Percentiles rank a stretch among this genome's conserved stretches.
These are phyloP conservation scores for Drosophila athabasca DNA, from an alignment of 1,140 invertebrate species.

Conservation along the genomic window DNA sequence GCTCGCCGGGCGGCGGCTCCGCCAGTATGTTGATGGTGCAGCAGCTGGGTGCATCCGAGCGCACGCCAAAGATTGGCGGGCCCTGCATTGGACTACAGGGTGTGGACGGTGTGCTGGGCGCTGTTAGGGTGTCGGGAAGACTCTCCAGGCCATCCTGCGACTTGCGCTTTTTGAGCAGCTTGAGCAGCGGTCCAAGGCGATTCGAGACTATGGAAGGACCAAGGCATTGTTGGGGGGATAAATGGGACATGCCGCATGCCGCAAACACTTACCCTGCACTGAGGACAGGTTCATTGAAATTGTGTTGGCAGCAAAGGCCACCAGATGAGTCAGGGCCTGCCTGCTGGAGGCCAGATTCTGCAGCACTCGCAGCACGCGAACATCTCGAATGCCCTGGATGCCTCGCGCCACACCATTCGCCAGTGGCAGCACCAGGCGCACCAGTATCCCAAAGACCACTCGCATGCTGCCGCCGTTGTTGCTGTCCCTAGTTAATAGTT, in stretches of 20 bases:
- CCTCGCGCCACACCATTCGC: slow-evolving; percentile 75
- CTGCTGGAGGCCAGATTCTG: slow-evolving; percentile 75
- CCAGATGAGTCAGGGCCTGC: slow-evolving; percentile 83
- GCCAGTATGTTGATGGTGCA: slow-evolving; percentile 83
- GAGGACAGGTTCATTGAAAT: slow-evolving; percentile 84
- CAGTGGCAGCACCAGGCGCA: slow-evolving; percentile 73
- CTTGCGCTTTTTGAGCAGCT: slow-evolving; percentile 77
- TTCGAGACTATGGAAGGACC: slow-evolving; percentile 69
- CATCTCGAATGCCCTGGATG: slow-evolving; percentile 76
- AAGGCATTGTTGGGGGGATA: neutral
- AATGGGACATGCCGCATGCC: too few species aligned
- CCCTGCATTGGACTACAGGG: slow-evolving; percentile 41
- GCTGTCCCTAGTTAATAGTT: slow-evolving; percentile 33
- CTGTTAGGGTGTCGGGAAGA: slow-evolving; percentile 61
- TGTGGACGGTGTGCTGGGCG: slow-evolving; percentile 43
- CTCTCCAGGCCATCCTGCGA: slow-evolving; percentile 75
- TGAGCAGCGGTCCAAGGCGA: slow-evolving; percentile 77
- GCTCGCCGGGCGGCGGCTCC: slow-evolving; percentile 74
- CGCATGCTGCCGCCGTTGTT: slow-evolving; percentile 72
- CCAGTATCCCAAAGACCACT: slow-evolving; percentile 74
- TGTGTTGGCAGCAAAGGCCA: slow-evolving; percentile 85
- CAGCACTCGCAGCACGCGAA: slow-evolving; percentile 63
- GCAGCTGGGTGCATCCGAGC: slow-evolving; percentile 64
- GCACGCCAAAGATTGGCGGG: slow-evolving; percentile 43
- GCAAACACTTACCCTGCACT: slow-evolving; percentile 83